These are phyloP conservation scores for Armadillidium nasatum DNA, from an alignment of 1,140 invertebrate genomes.

Conservation along the genomic window DNA sequence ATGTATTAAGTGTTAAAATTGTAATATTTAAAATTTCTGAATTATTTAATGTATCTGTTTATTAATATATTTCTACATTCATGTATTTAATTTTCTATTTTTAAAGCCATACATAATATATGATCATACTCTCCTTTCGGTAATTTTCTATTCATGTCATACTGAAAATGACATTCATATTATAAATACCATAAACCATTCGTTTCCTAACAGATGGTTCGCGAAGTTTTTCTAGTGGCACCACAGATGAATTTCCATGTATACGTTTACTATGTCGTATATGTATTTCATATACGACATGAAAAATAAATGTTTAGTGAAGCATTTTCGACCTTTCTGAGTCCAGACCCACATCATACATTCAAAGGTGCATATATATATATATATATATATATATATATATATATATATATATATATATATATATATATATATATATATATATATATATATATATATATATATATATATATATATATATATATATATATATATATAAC, in stretches of 20 bases:
- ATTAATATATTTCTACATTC: too few species aligned
- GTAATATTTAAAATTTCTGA: too few species aligned
- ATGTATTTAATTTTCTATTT: too few species aligned
- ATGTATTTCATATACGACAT: not conserved
- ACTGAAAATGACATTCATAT: not conserved
- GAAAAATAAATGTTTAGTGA: not conserved
- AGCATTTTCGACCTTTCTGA: not conserved
- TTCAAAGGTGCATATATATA: not conserved
- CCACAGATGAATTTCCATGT: too few species aligned
- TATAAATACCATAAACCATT: too few species aligned
- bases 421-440: conserved; percentile 23
- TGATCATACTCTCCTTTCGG: too few species aligned
- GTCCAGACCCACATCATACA: not conserved
- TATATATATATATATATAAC: conserved; percentile 2
- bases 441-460: conserved; percentile 11
- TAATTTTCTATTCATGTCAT: too few species aligned
- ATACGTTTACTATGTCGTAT: not conserved
- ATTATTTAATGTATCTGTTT: too few species aligned
- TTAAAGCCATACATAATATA: too few species aligned
- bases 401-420: not conserved
- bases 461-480: conserved; percentile 17
- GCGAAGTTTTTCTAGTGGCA: too few species aligned
- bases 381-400: not conserved
- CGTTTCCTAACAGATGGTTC: too few species aligned
- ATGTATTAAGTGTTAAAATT: too few species aligned